phyloP scores from a whole-genome alignment of 2,888 invertebrate species.

The Gibbula magus region DNA sequence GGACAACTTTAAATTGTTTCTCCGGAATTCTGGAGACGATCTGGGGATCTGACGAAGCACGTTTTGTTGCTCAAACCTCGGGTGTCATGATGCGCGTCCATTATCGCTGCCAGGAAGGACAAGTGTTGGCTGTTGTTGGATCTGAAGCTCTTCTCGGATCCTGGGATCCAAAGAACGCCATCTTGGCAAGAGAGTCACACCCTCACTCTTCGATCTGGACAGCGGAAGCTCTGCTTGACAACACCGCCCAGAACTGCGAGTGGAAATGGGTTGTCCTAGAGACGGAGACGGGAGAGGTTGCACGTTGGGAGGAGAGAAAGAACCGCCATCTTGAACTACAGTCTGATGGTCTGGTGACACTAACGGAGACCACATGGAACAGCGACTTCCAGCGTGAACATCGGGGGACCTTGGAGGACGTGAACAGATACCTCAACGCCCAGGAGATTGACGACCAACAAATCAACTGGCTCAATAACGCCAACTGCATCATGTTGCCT shows the following conservation, averaged over 20 bases:
- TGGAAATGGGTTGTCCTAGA: constrained; percentile 16
- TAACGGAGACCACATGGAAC: not conserved
- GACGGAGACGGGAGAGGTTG: not conserved
- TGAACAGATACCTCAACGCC: no score
- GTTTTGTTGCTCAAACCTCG: not conserved
- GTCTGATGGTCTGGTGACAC: not conserved
- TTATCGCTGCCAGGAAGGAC: not conserved
- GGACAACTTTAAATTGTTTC: not conserved
- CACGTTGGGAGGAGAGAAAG: not conserved
- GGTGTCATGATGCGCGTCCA: not conserved
- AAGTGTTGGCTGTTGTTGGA: not conserved
- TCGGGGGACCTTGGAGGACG: no score
- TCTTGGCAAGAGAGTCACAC: not conserved
- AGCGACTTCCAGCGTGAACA: not conserved
- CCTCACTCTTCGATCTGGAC: not conserved
- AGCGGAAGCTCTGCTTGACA: not conserved
- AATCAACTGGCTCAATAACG: no score
- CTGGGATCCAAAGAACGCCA: constrained; percentile 16
- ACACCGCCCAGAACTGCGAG: not conserved
- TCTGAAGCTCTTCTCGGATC: not conserved
- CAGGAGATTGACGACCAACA: no score
- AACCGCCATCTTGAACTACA: not conserved
- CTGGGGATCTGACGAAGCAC: not conserved
- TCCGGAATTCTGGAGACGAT: not conserved
- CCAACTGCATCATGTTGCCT: no score